Conservation (phyloP, 2,888 invertebrate genomes). For the Ormyrus pomaceus region DNA sequence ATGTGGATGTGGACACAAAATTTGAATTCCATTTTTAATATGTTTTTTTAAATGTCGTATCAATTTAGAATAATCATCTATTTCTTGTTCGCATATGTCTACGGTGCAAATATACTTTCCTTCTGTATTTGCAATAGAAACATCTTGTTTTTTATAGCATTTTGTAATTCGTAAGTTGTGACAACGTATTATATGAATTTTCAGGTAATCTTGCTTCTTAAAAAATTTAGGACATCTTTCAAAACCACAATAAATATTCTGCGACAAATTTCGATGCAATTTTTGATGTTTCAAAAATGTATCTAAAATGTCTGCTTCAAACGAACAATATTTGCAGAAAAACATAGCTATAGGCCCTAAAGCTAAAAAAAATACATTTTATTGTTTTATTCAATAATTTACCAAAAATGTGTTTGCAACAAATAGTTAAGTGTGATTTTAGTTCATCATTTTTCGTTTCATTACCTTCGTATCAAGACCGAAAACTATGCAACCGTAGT, state of each 20-base stretch:
- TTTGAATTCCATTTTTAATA: constrained; percentile 34
- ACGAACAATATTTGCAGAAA: constrained; percentile 21
- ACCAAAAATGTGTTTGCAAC: no score
- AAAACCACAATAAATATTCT: constrained; percentile 39
- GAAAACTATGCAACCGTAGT: no score
- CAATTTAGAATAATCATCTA: constrained; percentile 15
- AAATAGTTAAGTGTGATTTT: no score
- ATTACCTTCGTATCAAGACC: no score
- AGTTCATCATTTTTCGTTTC: no score
- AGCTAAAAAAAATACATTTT: no score
- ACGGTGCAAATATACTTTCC: constrained; percentile 40
- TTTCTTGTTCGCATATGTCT: constrained; percentile 36
- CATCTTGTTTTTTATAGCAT: neutral
- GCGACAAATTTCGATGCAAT: constrained; percentile 23
- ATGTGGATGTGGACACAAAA: constrained; percentile 46
- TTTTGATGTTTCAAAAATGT: constrained; percentile 14
- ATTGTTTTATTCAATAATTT: no score
- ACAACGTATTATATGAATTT: constrained; percentile 31
- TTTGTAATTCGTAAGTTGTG: constrained; percentile 15
- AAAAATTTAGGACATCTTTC: constrained; percentile 43
- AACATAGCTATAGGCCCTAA: constrained; percentile 2
- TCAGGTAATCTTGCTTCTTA: constrained; percentile 5
- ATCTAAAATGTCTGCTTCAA: neutral
- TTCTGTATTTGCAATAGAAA: neutral
- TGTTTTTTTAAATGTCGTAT: constrained; percentile 55